phyloP scores from a whole-genome alignment of 2,113 vertebrate genomes.

The Chionodraco myersi region DNA sequence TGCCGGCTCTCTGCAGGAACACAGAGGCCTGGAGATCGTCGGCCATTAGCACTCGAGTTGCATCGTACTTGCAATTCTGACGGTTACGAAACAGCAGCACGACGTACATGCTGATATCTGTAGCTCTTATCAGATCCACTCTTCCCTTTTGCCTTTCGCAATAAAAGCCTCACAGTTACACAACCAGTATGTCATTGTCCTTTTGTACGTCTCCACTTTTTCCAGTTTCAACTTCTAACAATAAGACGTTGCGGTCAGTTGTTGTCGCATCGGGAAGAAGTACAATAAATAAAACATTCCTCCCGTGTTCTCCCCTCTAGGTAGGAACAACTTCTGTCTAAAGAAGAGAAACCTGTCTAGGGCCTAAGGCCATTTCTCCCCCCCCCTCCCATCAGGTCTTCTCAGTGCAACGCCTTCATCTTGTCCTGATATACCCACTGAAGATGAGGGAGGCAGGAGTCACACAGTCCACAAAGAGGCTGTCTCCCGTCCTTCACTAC shows the following conservation, averaged over 20 bases:
- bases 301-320: not conserved
- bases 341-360: not conserved
- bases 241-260: not conserved
- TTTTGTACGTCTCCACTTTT: no score
- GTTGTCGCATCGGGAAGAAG: no score
- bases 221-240: no score
- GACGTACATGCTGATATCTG: no score
- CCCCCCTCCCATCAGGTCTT: not conserved
- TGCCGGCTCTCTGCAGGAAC: not conserved
- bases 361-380: not conserved
- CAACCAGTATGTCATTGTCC: no score
- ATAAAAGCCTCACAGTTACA: no score
- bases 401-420: slow-evolving; percentile 1
- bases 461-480: no score
- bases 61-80: no score
- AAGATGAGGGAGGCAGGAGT: not conserved
- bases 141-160: no score
- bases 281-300: not conserved
- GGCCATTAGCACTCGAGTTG: no score
- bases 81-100: no score
- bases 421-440: slow-evolving; percentile 1
- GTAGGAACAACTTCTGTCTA: not conserved
- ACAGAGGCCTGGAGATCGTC: not conserved
- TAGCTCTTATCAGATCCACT: no score
- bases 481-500: not conserved